Base-by-base conservation (phyloP, 2,113 vertebrate genomes). In the Myotis yumanensis region DNA sequence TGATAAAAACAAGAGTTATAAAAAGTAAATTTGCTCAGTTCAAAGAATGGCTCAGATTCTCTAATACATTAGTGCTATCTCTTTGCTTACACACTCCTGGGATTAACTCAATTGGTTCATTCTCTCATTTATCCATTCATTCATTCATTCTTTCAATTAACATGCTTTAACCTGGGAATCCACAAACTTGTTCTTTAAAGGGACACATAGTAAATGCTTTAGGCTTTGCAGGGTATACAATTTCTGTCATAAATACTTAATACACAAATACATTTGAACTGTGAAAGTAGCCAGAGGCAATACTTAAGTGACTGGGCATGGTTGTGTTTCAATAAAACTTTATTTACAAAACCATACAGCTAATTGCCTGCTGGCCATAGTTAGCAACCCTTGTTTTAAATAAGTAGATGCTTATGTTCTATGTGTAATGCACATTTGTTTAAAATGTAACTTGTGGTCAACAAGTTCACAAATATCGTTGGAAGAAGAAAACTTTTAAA, bases 311-410 rank as follows among this genome's bases (percentile, higher is more conserved):
- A 75, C 32, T 71, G 30, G 15, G 59, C 12, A 12, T 80, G 68
- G 25, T 32, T 89, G 30, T 72, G 81, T 91, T 85, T 93, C n/a
- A 52, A 43, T 69, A 69, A 91, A 89, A 57, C 30, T 86, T 86
- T 43, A 92, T 86, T 91, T 94, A 64, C 7, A 62, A 69, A 62
- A 66, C 46, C 5, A 80, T 51, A 23, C 20, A 37, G 30, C 32
- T 8, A 11, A 11, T 54, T 64, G 46, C 22, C 76, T 59, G 32
- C 1, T 59, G 18, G 37, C 25, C 37, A 43, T 52, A 62, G 32
- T 86, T 91, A 62, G 17, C 75, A 64, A 64, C 12, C 17, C 43
- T 5, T 87, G 11, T 28, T 85, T 69, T 90, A 30, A 95, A 54
- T 37, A 35, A 40, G 12, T 25, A 32, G 23, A 75, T 37, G 4